phyloP scores from a whole-genome alignment of 2,888 invertebrate genomes.

The Clusia tigrina region DNA sequence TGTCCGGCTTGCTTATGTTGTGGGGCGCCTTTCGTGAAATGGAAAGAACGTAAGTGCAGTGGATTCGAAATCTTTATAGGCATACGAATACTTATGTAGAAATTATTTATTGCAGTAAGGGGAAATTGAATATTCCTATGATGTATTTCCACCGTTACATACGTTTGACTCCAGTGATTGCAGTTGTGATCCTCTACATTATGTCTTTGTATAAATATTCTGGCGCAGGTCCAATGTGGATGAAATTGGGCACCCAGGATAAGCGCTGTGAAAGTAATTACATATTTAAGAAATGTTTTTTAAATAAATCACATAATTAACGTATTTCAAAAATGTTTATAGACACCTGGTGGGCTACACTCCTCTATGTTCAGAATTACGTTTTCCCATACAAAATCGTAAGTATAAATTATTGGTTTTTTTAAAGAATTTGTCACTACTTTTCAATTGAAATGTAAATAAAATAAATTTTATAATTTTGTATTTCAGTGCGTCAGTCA shows the following conservation, averaged over 20 bases:
- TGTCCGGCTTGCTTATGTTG: conserved; percentile 70
- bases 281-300: too few relatives aligned
- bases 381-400: conserved; percentile 58
- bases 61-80: not conserved
- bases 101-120: conserved; percentile 44
- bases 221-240: conserved; percentile 68
- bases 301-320: too few relatives aligned
- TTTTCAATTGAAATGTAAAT: too few relatives aligned
- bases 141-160: conserved; percentile 64
- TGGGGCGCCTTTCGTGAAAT: conserved; percentile 62
- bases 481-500: conserved; percentile 66
- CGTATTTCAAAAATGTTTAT: too few relatives aligned
- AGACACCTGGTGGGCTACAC: conserved; percentile 65
- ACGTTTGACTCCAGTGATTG: conserved; percentile 68
- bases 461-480: not conserved
- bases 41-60: conserved; percentile 53
- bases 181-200: conserved; percentile 65
- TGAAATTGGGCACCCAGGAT: conserved; percentile 57
- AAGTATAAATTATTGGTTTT: conserved; percentile 32
- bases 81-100: not conserved
- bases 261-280: conserved; percentile 61
- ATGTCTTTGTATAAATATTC: conserved; percentile 66
- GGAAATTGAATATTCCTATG: conserved; percentile 57
- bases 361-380: conserved; percentile 67
- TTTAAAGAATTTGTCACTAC: too few relatives aligned